Percentiles rank a stretch among this genome's conserved stretches.
Conservation (phyloP, 2,797 vertebrate genomes). For the Rhabdophis nuchalis region DNA sequence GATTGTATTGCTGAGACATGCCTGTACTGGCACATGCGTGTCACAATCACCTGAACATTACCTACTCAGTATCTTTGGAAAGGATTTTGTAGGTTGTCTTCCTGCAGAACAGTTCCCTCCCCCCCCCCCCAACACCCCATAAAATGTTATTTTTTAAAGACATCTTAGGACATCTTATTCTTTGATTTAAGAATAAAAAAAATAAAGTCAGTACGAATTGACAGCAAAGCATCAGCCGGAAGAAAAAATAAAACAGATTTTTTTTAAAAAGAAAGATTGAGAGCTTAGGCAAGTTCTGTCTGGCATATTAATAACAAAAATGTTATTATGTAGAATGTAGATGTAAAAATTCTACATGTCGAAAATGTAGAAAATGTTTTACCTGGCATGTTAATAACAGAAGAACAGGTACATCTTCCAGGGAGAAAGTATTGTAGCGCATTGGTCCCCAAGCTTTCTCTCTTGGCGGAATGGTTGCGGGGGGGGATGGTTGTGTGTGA, state of each 20-base stretch:
- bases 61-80: background rate
- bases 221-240: background rate
- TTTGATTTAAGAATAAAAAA: background rate
- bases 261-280: background rate
- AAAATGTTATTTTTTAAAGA: background rate
- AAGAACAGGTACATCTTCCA: background rate
- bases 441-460: background rate
- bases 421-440: background rate
- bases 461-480: background rate
- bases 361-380: background rate
- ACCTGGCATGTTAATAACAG: background rate
- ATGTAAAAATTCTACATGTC: background rate
- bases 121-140: background rate
- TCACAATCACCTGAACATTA: background rate
- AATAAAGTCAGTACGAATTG: background rate
- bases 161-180: background rate
- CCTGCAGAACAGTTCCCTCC: background rate
- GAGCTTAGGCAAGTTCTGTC: background rate
- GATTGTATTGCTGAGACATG: background rate
- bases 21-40: no score
- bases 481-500: background rate
- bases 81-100: background rate
- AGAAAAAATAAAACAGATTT: background rate
- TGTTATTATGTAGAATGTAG: background rate
- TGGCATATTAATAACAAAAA: background rate